phyloP scores from a whole-genome alignment of 1,140 invertebrate species.

The Conus betulinus region DNA sequence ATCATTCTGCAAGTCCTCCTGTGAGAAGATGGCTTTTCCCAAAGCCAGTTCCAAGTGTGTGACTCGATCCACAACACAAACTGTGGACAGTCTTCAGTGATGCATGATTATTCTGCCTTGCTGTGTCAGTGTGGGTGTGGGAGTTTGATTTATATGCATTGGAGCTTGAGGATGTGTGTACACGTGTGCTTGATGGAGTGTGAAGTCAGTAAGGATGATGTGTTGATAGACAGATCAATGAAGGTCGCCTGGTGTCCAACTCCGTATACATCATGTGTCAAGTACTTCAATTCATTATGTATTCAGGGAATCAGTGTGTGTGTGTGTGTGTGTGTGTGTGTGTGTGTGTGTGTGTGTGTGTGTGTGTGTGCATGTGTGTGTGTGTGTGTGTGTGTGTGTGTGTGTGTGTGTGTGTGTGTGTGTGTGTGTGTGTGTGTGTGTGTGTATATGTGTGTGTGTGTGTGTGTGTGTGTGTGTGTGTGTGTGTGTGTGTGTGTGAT shows the following conservation, averaged over 20 bases:
- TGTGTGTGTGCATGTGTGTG: not conserved
- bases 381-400: not conserved
- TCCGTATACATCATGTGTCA: not conserved
- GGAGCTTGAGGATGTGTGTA: conserved; percentile 11
- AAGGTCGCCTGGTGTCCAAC: too few relatives aligned
- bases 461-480: not conserved
- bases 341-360: not conserved
- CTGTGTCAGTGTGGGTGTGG: not conserved
- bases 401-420: not conserved
- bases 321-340: not conserved
- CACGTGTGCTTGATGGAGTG: not conserved
- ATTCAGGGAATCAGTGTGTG: not conserved
- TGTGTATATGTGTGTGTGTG: not conserved
- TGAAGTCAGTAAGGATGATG: too few relatives aligned
- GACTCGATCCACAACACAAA: too few relatives aligned
- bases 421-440: not conserved
- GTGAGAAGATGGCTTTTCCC: too few relatives aligned
- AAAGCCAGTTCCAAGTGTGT: too few relatives aligned
- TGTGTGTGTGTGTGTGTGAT: not conserved
- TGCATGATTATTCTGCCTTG: too few relatives aligned
- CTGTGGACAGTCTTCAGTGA: too few relatives aligned
- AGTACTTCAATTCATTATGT: not conserved
- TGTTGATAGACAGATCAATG: too few relatives aligned
- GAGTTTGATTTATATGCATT: not conserved
- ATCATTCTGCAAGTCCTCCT: too few relatives aligned